Evolutionary conservation across 2,888 invertebrate genomes (phyloP), one percentile per base, ranked within the genome.

Genomic region (Pristionchus exspectatus): DNA sequence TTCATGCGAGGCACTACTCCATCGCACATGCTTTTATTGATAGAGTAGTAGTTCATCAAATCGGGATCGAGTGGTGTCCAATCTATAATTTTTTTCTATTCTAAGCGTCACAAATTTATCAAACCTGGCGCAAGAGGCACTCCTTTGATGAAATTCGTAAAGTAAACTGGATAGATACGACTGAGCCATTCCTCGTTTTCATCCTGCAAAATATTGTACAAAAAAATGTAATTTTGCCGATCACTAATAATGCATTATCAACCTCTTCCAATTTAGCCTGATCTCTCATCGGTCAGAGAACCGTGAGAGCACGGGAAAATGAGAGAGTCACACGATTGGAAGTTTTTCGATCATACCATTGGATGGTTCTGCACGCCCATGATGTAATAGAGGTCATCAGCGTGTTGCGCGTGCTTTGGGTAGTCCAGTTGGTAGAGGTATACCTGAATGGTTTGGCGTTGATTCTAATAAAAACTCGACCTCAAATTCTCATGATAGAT

Each of bases 381-480:
- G 27, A 89, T 56, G 74, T 72, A 85, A 54, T 12, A 30, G 33
- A 89, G 24, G 27, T 89, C 85, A 38, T 69, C 89, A 0, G 85
- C 44, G 33, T 89, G 89, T 30, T 54, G 24, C 0, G 69, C 16
- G 85, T 85, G 66, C 16, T 66, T 54, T 21, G 84, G 69, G n/a
- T 85, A 85, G 44, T 85, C 89, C 21, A 38, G 85, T 38, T 77
- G 50, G 59, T 89, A 89, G 69, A 89, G 89, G 54, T 85, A 89
- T 5, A 85, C 85, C 85, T 44, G 24, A 44, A 24, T 44, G n/a
- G n/a, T n/a, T n/a, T n/a, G n/a, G n/a, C n/a, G n/a, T n/a, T n/a
- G n/a, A n/a, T n/a, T n/a, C n/a, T n/a, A n/a, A n/a, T n/a, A n/a
- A n/a, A n/a, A n/a, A n/a, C n/a, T n/a, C n/a, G n/a, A n/a, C n/a